These are phyloP conservation scores for Tetheella fluctuosa DNA, from an alignment of 2,888 invertebrate genomes.

Conservation along the genomic window DNA sequence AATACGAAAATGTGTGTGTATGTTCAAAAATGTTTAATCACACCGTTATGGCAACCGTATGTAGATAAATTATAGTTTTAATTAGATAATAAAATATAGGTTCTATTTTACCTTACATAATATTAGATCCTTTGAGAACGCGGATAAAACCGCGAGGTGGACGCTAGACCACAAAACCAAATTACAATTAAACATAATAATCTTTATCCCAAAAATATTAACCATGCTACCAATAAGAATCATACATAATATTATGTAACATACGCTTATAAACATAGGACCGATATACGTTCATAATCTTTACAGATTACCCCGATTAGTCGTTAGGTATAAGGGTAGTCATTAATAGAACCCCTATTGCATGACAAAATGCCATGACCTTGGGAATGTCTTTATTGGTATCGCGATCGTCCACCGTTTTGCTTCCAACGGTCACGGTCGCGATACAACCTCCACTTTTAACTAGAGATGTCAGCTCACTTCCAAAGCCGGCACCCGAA, in stretches of 20 bases:
- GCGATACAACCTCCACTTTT: slow-evolving; percentile 54
- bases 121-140: no score
- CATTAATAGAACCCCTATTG: slow-evolving; percentile 40
- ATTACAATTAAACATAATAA: no score
- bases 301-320: slow-evolving; percentile 18
- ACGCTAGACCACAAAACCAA: no score
- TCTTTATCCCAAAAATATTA: no score
- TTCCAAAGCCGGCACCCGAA: slow-evolving; percentile 67
- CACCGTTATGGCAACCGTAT: no score
- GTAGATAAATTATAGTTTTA: no score
- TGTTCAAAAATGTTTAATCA: no score
- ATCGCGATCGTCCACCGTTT: slow-evolving; percentile 65
- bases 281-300: slow-evolving; percentile 11
- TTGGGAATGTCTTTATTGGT: slow-evolving; percentile 66
- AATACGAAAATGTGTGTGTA: no score
- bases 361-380: slow-evolving; percentile 60
- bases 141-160: no score
- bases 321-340: slow-evolving; percentile 24
- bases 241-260: not conserved
- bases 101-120: no score
- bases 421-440: slow-evolving; percentile 73
- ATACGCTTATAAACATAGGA: not conserved
- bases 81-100: no score
- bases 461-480: slow-evolving; percentile 68
- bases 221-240: no score